Percentiles rank a stretch among this genome's conserved stretches.
Conservation (phyloP, 2,888 invertebrate species). For the Acanthacorydalis orientalis region DNA sequence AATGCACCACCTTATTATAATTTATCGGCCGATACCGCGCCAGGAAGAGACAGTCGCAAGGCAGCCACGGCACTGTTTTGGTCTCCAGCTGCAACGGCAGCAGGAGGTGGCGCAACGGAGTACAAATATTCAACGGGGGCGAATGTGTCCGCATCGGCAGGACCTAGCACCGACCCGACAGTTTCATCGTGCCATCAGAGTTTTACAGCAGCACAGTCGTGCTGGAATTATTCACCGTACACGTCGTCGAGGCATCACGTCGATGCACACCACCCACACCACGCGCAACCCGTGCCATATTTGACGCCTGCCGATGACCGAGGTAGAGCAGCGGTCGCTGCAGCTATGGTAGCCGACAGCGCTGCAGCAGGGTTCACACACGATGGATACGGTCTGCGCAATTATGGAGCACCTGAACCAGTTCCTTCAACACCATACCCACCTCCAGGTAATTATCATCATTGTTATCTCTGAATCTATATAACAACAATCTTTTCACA, state of each 20-base stretch:
- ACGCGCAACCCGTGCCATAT: constrained; percentile 47
- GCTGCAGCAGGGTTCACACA: constrained; percentile 50
- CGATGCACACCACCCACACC: constrained; percentile 36
- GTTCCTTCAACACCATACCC: constrained; percentile 62
- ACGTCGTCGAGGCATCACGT: constrained; percentile 40
- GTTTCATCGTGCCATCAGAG: constrained; percentile 49
- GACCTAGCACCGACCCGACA: constrained; percentile 30
- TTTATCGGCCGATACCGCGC: constrained; percentile 44
- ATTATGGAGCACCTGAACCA: constrained; percentile 52
- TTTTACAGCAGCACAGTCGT: constrained; percentile 54
- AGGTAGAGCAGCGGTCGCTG: constrained; percentile 38
- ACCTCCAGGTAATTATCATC: constrained; percentile 51
- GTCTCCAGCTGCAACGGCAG: constrained; percentile 39
- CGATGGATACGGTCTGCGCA: constrained; percentile 57
- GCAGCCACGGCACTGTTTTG: constrained; percentile 36
- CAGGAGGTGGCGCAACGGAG: constrained; percentile 29
- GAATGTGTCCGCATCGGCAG: constrained; percentile 28
- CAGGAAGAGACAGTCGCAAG: constrained; percentile 41
- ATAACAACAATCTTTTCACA: not conserved
- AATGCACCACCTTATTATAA: constrained; percentile 60
- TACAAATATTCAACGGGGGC: constrained; percentile 40
- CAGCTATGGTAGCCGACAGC: constrained; percentile 36
- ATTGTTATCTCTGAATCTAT: not conserved
- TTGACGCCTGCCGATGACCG: constrained; percentile 52
- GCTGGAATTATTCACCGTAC: constrained; percentile 44